phyloP scores from a whole-genome alignment of 2,888 invertebrate species.

The Aphodius sticticus region DNA sequence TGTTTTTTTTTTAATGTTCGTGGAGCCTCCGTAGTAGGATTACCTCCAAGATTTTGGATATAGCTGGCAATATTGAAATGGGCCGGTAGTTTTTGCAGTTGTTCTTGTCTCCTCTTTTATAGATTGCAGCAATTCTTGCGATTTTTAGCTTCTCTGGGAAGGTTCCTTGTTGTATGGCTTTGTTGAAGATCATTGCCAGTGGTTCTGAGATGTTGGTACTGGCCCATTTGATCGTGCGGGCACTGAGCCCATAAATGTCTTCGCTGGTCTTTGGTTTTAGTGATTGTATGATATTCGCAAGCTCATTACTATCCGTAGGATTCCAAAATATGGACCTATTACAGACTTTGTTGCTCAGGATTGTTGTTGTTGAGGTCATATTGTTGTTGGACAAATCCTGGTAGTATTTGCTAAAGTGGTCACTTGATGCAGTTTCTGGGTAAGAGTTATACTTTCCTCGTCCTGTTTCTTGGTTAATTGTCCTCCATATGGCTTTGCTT shows the following conservation, averaged over 20 bases:
- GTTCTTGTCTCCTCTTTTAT: too few species aligned
- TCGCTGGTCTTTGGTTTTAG: background rate
- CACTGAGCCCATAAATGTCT: background rate
- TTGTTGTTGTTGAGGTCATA: too few species aligned
- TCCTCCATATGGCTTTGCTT: background rate
- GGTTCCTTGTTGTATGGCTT: too few species aligned
- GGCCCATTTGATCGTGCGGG: background rate
- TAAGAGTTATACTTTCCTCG: background rate
- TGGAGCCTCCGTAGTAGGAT: too few species aligned
- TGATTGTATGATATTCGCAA: background rate
- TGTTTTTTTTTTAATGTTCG: too few species aligned
- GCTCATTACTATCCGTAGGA: background rate
- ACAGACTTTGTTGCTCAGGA: too few species aligned
- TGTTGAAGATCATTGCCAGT: background rate
- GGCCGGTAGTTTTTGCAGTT: too few species aligned
- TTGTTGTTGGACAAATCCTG: too few species aligned
- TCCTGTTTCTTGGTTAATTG: background rate
- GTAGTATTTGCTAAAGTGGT: background rate
- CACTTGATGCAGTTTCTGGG: background rate
- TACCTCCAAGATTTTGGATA: too few species aligned
- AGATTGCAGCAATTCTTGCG: too few species aligned
- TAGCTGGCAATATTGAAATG: too few species aligned
- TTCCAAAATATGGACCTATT: background rate
- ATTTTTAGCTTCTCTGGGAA: too few species aligned
- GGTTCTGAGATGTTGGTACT: background rate